Evolutionary conservation across 2,888 invertebrate genomes (phyloP), one percentile per base, ranked within the genome.

Genomic region (Drosophila ezoana): DNA sequence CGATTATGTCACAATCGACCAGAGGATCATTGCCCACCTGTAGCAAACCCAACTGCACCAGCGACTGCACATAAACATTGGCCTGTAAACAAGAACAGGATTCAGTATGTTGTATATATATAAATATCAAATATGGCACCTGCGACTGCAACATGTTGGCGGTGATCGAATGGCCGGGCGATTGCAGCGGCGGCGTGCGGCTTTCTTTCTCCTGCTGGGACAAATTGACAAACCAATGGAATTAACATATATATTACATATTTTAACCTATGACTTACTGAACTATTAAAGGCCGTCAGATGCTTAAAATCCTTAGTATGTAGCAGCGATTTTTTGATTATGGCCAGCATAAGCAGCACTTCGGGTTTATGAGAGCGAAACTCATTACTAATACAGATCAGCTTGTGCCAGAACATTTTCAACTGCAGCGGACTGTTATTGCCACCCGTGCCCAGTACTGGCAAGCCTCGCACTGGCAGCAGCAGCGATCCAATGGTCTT

Each of bases 401-500:
- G 87, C 73, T 94, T 94, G 72, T 95, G 94, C 95, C 95, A 95
- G 64, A 93, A 91, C 66, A 94, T 93, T 68, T 93, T 93, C 0
- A 94, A 79, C 92, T 94, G 65, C 11, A 67, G 1, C 0, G 54
- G 49, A n/a, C 62, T 74, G 18, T 87, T 75, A 93, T 90, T 93
- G 92, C 78, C 93, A 91, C 81, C 37, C 28, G 93, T 91, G 1
- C 94, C 93, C n/a, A 95, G 93, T 11, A 95, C 94, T 77, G 95
- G 95, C 1, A 96, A 95, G 47, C 95, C 94, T 6, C 96, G 93
- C 18, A 96, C 91, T 53, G 95, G 96, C 9, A 96, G 89, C 10
- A 96, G 89, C 44, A 95, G 90, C 69, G 95, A 95, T 2, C 96
- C 97, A 48, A 96, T 93, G 84, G 94, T 93, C 70, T 95, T 95